These are phyloP conservation scores for Adrianichthys oophorus DNA, from an alignment of 2,797 vertebrate species.

Conservation along the genomic window DNA sequence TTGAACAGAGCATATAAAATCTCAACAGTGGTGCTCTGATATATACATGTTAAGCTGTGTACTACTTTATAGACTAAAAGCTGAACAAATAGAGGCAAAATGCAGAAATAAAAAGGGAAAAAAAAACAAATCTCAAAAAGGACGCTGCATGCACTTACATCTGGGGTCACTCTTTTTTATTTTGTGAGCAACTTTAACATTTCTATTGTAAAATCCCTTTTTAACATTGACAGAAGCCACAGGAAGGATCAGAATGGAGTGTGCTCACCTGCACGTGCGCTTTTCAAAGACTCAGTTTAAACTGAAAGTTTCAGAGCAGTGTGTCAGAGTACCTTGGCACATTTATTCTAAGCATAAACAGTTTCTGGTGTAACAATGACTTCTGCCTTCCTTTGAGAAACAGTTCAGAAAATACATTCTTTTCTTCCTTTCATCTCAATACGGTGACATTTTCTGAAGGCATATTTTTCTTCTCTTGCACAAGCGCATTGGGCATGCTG, in stretches of 20 bases:
- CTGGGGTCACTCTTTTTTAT: constrained; percentile 1
- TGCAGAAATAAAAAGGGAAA: neutral
- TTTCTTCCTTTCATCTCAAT: constrained; percentile 3
- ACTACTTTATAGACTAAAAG: neutral
- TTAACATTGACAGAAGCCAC: neutral
- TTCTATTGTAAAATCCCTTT: neutral
- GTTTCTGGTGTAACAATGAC: constrained; percentile 9
- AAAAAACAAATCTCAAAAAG: neutral
- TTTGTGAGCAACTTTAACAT: constrained; percentile 12
- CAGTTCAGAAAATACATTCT: constrained; percentile 10
- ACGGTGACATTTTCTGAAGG: neutral
- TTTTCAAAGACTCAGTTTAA: constrained; percentile 11
- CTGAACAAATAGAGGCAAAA: constrained; percentile 8
- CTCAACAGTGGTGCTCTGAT: constrained; percentile 11
- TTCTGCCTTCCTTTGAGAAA: constrained; percentile 28
- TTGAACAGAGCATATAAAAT: constrained; percentile 4
- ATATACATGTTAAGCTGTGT: constrained; percentile 1
- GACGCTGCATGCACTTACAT: neutral
- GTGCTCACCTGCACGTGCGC: neutral
- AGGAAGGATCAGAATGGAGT: neutral
- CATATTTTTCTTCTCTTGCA: neutral
- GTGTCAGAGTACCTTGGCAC: constrained; percentile 17
- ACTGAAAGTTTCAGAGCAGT: neutral
- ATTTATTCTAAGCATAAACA: constrained; percentile 41
- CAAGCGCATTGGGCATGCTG: constrained; percentile 18